Conservation (phyloP, 92 coral and sea anemone genomes). For the Siderastrea radians region DNA sequence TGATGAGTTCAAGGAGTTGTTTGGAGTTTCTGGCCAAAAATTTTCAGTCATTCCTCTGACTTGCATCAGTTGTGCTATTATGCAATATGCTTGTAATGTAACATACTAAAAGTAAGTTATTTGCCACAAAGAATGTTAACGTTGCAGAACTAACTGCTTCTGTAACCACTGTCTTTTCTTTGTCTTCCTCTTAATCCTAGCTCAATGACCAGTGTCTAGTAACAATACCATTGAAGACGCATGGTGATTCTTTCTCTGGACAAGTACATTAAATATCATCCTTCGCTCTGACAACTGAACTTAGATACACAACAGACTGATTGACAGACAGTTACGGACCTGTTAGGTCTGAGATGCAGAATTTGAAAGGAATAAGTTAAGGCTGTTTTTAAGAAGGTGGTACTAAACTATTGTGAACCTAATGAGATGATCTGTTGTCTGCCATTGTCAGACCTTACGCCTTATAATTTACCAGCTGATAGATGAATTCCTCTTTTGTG, state of each 20-base stretch:
- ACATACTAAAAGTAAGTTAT: not conserved
- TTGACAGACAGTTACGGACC: not conserved
- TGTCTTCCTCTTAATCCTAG: constrained; percentile 57
- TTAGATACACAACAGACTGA: not conserved
- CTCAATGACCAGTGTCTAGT: constrained; percentile 26
- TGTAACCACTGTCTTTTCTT: constrained; percentile 26
- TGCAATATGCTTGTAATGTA: not conserved
- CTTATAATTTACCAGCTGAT: too few species aligned
- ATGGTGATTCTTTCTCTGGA: constrained; percentile 36
- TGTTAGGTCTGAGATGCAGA: not conserved
- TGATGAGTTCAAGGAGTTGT: too few species aligned
- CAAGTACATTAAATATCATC: constrained; percentile 7
- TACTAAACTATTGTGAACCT: not conserved
- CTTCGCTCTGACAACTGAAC: not conserved
- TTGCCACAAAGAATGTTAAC: not conserved
- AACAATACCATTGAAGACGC: constrained; percentile 33
- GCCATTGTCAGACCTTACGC: not conserved
- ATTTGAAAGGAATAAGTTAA: not conserved
- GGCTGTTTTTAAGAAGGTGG: not conserved
- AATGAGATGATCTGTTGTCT: not conserved
- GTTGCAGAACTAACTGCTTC: constrained; percentile 15
- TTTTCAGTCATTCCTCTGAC: not conserved
- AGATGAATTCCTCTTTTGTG: too few species aligned
- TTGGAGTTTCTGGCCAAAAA: not conserved
- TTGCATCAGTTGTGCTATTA: not conserved